A percentile compares a stretch with the other conserved stretches of the same genome.
These are phyloP conservation scores for Rapana venosa DNA, from an alignment of 2,888 invertebrate genomes.

Conservation along the genomic window DNA sequence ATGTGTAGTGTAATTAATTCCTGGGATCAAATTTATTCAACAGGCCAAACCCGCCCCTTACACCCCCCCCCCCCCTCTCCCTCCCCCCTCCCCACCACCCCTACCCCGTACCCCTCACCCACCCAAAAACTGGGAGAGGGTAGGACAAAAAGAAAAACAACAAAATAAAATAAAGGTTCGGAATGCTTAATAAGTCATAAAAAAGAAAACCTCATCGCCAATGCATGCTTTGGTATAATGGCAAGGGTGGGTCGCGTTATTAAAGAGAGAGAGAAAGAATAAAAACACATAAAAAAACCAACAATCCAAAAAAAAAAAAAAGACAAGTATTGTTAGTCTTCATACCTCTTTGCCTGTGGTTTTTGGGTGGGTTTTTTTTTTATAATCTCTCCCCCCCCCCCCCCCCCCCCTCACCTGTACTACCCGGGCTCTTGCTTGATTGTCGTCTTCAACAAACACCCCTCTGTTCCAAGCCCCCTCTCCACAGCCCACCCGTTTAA, in stretches of 20 bases:
- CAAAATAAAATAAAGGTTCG: background rate
- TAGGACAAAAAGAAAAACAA: background rate
- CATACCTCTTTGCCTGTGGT: background rate
- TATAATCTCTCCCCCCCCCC: background rate
- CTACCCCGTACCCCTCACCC: no score
- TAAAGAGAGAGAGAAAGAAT: background rate
- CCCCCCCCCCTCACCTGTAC: background rate
- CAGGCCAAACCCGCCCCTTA: no score
- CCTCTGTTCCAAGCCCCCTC: conserved; percentile 15
- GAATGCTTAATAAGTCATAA: conserved; percentile 21
- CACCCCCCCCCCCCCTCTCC: no score
- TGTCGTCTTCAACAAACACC: background rate
- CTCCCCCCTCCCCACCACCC: no score
- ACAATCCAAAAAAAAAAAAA: background rate
- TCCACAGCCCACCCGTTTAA: conserved; percentile 38
- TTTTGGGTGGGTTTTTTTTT: background rate
- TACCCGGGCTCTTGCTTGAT: background rate
- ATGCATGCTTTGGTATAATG: background rate
- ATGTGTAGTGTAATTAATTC: conserved; percentile 14
- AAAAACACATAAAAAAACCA: background rate
- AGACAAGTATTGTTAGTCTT: background rate
- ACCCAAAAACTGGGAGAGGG: background rate
- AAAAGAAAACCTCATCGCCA: background rate
- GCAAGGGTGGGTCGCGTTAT: background rate
- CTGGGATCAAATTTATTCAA: conserved; percentile 1